Percentiles rank a stretch among this genome's conserved stretches.
phyloP scores from a whole-genome alignment of 2,113 vertebrate species.

The Upupa epops region DNA sequence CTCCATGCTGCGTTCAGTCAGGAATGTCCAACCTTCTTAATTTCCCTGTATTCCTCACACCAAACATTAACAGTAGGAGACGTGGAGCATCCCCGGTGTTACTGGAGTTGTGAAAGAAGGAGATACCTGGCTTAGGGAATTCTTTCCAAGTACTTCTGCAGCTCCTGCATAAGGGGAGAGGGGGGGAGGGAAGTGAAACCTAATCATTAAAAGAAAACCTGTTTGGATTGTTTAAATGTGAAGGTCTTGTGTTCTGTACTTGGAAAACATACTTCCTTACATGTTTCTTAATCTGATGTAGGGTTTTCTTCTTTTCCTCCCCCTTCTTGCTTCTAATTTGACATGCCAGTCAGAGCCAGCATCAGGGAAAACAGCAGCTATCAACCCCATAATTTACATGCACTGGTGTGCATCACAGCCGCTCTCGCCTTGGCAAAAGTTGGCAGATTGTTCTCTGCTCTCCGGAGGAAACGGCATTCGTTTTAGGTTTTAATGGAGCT shows the following conservation, averaged over 20 bases:
- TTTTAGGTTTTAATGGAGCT: slow-evolving; percentile 37
- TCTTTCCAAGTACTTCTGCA: slow-evolving; percentile 28
- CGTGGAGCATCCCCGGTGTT: slow-evolving; percentile 13
- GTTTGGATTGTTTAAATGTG: slow-evolving; percentile 32
- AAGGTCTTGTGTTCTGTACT: slow-evolving; percentile 38
- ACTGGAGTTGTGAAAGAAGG: slow-evolving; percentile 24
- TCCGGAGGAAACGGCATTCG: slow-evolving; percentile 38
- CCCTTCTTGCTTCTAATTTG: slow-evolving; percentile 45
- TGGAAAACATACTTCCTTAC: neutral
- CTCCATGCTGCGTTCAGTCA: neutral
- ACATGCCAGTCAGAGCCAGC: slow-evolving; percentile 35
- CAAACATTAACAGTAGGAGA: slow-evolving; percentile 35
- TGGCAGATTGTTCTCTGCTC: slow-evolving; percentile 39
- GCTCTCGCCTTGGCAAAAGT: slow-evolving; percentile 29
- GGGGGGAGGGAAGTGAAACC: slow-evolving; percentile 7
- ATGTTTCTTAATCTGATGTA: slow-evolving; percentile 25
- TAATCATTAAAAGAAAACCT: slow-evolving; percentile 64
- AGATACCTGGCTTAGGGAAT: slow-evolving; percentile 2
- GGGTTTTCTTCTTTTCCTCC: neutral
- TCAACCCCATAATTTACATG: neutral
- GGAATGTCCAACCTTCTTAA: slow-evolving; percentile 7
- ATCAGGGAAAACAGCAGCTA: slow-evolving; percentile 48
- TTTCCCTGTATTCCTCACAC: neutral
- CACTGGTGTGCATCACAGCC: slow-evolving; percentile 6
- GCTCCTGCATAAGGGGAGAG: neutral